Base-by-base conservation (phyloP, 2,113 vertebrate species). In the Xenus cinereus region DNA sequence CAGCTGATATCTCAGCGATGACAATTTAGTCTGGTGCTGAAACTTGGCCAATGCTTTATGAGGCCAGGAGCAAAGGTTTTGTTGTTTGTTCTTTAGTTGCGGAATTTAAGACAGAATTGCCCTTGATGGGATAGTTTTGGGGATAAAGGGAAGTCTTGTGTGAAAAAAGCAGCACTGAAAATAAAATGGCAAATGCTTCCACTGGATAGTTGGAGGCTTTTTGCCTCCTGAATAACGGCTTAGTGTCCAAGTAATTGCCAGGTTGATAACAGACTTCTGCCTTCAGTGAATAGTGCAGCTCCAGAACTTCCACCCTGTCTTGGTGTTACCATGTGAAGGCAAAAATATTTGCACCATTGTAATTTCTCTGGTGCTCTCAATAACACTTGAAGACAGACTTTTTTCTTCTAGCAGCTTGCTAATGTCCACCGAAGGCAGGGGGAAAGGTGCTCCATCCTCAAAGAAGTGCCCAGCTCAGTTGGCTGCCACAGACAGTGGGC, bases 11-110 rank as follows among this genome's bases (percentile, higher is more conserved):
- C 48, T 89, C 77, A 7, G 86, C 0, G 18, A 93, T 92, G 92
- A 96, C 90, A 84, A 6, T 66, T 75, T 50, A 84, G 80, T 92
- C 71, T 91, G 77, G 67, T 79, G 91, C 89, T 97, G 90, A 93
- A 97, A 92, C 62, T 68, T 92, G 74, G 86, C 91, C 92, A 89
- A 22, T 57, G 41, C 56, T 89, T 91, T 84, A 43, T 68, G 51
- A 92, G 54, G 62, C 66, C 62, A 12, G 28, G 90, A 95, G 94
- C 77, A 92, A 92, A 92, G 54, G 71, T 90, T 94, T 94, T 89
- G 90, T 94, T 90, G 66, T 84, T 93, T 80, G 46, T 83, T 89
- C 77, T 92, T 90, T 37, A 84, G 63, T 74, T 67, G 32, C 6
- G 43, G 84, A 62, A 62, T 56, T 92, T 28, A 84, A 80, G 80